Evolutionary conservation across 2,888 invertebrate genomes (phyloP).

Genomic region (Hydroisotoma schaefferi): DNA sequence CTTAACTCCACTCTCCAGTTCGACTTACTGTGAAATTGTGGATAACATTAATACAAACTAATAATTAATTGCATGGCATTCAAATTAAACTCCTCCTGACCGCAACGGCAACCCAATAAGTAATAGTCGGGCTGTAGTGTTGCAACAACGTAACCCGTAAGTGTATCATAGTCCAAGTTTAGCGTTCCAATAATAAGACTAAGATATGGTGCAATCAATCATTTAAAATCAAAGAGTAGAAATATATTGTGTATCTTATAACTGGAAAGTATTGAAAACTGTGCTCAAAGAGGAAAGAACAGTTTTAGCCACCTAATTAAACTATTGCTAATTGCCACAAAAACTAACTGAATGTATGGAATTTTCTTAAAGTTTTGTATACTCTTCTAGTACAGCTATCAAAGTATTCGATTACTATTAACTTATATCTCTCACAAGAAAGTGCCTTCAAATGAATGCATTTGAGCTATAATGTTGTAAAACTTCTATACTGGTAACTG

Average conservation of each 20-base stretch:
- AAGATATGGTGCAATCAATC: slow-evolving; percentile 8
- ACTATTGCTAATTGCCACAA: not conserved
- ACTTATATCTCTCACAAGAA: slow-evolving; percentile 10
- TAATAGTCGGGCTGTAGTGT: too few relatives aligned
- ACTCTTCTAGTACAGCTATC: not conserved
- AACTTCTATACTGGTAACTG: not conserved
- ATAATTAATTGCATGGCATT: too few relatives aligned
- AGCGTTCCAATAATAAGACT: slow-evolving; percentile 1
- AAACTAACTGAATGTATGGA: too few relatives aligned
- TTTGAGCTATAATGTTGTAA: slow-evolving; percentile 2
- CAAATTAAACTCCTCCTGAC: too few relatives aligned
- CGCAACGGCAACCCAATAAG: too few relatives aligned
- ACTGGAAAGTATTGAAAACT: not conserved
- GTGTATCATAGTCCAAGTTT: too few relatives aligned
- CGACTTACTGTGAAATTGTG: too few relatives aligned
- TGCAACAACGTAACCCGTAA: too few relatives aligned
- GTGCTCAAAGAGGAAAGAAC: slow-evolving; percentile 5
- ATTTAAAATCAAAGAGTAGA: slow-evolving; percentile 2
- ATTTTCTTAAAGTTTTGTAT: not conserved
- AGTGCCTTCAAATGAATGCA: slow-evolving; percentile 1
- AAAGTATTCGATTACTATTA: too few relatives aligned
- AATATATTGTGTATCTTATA: not conserved
- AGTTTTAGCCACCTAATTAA: slow-evolving; percentile 5
- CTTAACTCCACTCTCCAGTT: not conserved
- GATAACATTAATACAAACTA: too few relatives aligned